Evolutionary conservation across 2,797 vertebrate species (phyloP).

Genomic region (Ispidina lecontei): DNA sequence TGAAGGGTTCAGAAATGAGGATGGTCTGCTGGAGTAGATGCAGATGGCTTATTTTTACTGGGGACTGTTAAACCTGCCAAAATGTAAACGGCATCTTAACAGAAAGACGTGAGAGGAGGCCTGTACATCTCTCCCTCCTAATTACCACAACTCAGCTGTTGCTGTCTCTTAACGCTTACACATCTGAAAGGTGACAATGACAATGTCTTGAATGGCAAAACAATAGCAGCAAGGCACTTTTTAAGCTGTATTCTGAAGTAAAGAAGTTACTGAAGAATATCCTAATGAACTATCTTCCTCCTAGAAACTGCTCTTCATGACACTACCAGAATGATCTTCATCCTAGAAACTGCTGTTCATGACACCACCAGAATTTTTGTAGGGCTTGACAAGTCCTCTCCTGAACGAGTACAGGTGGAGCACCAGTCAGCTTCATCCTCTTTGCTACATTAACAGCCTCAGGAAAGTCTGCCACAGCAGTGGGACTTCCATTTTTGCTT

Average conservation of each 20-base stretch:
- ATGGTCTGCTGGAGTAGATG: slow-evolving; percentile 17
- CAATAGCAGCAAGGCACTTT: neutral
- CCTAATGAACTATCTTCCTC: neutral
- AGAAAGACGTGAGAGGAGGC: slow-evolving; percentile 22
- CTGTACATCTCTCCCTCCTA: slow-evolving; percentile 46
- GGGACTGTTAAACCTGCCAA: slow-evolving; percentile 50
- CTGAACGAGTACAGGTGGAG: neutral
- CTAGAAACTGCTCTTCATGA: neutral
- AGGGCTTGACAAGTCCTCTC: neutral
- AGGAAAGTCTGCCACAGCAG: neutral
- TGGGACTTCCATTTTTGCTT: neutral
- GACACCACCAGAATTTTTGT: neutral
- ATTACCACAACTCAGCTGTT: slow-evolving; percentile 66
- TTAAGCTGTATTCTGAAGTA: neutral
- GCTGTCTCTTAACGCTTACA: slow-evolving; percentile 56
- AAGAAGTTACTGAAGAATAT: slow-evolving; percentile 3
- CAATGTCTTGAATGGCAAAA: slow-evolving; percentile 36
- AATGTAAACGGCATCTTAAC: slow-evolving; percentile 42
- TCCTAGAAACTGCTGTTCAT: neutral
- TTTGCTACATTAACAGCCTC: fast-evolving
- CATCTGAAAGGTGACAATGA: slow-evolving; percentile 64
- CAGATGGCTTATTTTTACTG: slow-evolving; percentile 51
- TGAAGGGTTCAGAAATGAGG: neutral
- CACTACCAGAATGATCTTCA: neutral
- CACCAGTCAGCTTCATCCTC: neutral